phyloP scores from a whole-genome alignment of 2,888 invertebrate genomes.

The Calameuta pallipes region DNA sequence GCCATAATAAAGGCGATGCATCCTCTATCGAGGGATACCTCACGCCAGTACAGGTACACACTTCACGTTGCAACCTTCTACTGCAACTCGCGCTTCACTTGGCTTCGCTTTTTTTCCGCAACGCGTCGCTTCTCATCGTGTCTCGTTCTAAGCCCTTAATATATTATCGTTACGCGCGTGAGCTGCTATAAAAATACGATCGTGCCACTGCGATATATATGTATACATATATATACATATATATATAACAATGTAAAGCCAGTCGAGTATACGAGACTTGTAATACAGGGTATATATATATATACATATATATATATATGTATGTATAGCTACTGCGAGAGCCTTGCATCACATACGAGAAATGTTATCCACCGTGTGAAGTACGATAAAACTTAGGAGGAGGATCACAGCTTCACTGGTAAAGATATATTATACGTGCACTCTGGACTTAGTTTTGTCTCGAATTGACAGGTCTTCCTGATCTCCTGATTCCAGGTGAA shows the following conservation, averaged over 20 bases:
- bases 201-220: background rate
- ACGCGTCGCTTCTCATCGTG: background rate
- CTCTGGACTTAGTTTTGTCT: background rate
- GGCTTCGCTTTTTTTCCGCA: background rate
- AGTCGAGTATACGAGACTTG: background rate
- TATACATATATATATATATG: background rate
- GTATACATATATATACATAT: background rate
- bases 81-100: constrained; percentile 1
- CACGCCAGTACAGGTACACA: constrained; percentile 1
- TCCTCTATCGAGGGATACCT: constrained; percentile 12
- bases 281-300: background rate
- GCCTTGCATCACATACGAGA: background rate
- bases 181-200: constrained; percentile 4
- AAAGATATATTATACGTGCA: background rate
- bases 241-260: background rate
- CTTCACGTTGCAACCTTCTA: background rate
- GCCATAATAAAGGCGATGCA: constrained; percentile 16
- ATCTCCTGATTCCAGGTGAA: background rate
- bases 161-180: constrained; percentile 8
- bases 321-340: background rate
- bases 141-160: background rate
- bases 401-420: background rate
- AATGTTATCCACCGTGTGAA: background rate
- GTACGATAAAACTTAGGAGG: background rate
- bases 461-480: background rate